Evolutionary conservation across 1,140 invertebrate species (phyloP), one percentile per base, ranked within the genome.

Genomic region (Drosophila mojavensis): DNA sequence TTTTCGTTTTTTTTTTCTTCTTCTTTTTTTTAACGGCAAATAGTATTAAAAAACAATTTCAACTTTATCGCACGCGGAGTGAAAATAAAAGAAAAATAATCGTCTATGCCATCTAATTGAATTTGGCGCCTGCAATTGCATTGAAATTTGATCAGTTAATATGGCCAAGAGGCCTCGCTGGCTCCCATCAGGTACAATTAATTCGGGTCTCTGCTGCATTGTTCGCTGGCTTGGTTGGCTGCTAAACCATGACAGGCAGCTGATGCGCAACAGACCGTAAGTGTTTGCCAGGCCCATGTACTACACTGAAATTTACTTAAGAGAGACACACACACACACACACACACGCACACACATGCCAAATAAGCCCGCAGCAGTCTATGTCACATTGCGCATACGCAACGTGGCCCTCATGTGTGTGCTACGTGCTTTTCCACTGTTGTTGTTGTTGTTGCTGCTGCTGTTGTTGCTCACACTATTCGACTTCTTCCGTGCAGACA

Each of bases 11-110:
- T 17, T 41, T 51, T 39, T 51, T 36, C n/a, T 60, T 61, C 55
- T 73, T 73, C 70, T 64, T 68, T 73, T 73, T 61, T 73, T 24
- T 20, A 20, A 76, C 68, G 55, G 55, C 30, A 72, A 76, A 76
- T 76, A 30, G 39, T 56, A 76, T 76, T 76, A 76, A 76, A 76
- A 76, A 76, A 71, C 68, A 76, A 76, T 76, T 76, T 76, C 24
- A 76, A 76, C 54, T 76, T 72, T 76, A 72, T 65, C 55, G 47
- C 68, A 75, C 66, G 71, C 56, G 13, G 9, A 13, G 33, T 11
- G 33, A 30, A 53, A 20, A 13, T 45, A 45, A 54, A 60, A 20
- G 6, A n/a, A 33, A 33, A 60, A 60, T 30, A 60, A 60, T 45
- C 28, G 28, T 45, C 20, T 47, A 60, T 47, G 24, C 10, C 45